Evolutionary conservation across 1,140 invertebrate species (phyloP), one percentile per base, ranked within the genome.

Genomic region (Cherax destructor): DNA sequence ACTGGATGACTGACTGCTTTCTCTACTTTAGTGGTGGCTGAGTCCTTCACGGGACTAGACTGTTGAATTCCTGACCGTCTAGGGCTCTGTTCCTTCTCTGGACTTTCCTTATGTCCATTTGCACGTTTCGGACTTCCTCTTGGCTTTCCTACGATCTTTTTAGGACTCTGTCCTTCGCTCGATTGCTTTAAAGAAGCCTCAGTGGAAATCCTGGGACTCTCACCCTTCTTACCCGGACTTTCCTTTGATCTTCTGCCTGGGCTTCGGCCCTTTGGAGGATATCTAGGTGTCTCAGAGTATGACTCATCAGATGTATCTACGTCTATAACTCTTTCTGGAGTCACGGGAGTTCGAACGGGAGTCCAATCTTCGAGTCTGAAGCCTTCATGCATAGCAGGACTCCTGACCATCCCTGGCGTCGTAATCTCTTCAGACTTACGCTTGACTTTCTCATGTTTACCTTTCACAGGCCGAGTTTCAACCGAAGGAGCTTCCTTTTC

Each of bases 281-380:
- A 59, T 41, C 89, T 72, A 65, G 92, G 92, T n/a, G 76, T 18
- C 21, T 93, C 91, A 69, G 91, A 86, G 16, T 49, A 92, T 6
- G 92, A 93, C 21, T 93, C 92, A 85, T 93, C 92, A 5, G 92
- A 93, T 11, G 92, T 91, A 76, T 93, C 92, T 65, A 92, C 30
- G 72, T 93, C 92, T 49, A 93, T 18, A 16, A 77, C 77, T 78
- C 89, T 91, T 5, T 93, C 93, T 6, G 93, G 93, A 80, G 93
- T 93, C 13, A 93, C 93, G 56, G 94, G 94, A 10, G 94, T 94
- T 81, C 94, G 79, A 4, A 93, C 88, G 9, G 93, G 93, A 81
- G 94, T 91, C 72, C 94, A 94, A 47, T 96, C 95, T 76, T 96
- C 95, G 13, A 93, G 86, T 21, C 94, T 93, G 83, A 94, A 94